Base-by-base conservation (phyloP, 2,797 vertebrate species). In the Eulemur albifrons region DNA sequence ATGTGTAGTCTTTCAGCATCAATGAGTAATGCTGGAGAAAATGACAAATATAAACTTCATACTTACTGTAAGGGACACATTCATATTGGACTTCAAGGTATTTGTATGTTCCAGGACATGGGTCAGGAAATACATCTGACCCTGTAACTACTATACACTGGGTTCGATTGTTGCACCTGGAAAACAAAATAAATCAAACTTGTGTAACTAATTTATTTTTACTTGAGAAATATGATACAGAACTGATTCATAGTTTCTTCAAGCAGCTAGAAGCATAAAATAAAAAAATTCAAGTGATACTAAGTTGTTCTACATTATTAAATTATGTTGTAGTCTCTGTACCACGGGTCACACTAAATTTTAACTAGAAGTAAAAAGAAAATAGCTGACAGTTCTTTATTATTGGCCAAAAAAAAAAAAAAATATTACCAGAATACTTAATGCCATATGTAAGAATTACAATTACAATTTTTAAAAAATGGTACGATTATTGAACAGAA, bases 31-130 rank as follows among this genome's bases (percentile, higher is more conserved):
- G 96, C 96, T 97, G 96, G 94, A 98, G 97, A 96, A 98, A 98
- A 94, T 97, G 98, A 98, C 98, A 98, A 98, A 98, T 96, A 98
- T 97, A 98, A 97, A 97, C 57, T 95, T 98, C 97, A 98, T 99
- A 99, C 99, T 99, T 99, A 99, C 99, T 99, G 98, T 99, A 99
- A 99, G 99, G 99, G 97, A 99, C 99, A 99, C 99, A 99, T 99
- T 99, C 99, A 99, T 99, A 99, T 98, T 99, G 99, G 99, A 99
- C 99, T 99, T 99, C 99, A 99, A 99, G 99, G 96, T 99, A 99
- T 98, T 99, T 99, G 99, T 99, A 99, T 83, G 99, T 99, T 98
- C 99, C 99, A 27, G 99, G 99, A 98, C 99, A 99, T 93, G 99
- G 99, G 98, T 99, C 99, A 97, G 99, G 99, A 99, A 99, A 99